These are phyloP conservation scores for Silurus glanis DNA, from an alignment of 2,113 vertebrate genomes.

Conservation along the genomic window DNA sequence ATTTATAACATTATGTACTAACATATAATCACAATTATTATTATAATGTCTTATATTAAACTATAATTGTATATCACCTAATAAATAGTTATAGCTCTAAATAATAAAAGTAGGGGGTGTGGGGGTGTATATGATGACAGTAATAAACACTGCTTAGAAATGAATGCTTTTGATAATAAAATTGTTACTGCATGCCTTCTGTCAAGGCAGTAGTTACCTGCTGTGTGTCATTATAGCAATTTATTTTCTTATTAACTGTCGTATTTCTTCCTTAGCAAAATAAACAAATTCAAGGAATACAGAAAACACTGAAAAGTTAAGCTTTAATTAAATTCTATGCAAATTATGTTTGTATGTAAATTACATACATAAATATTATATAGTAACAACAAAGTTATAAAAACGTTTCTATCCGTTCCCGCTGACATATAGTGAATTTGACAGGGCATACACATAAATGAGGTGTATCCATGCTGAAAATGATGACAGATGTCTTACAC, in stretches of 20 bases:
- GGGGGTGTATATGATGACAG: neutral
- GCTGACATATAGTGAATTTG: neutral
- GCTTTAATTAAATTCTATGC: neutral
- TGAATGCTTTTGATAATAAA: neutral
- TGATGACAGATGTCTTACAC: conserved; percentile 54
- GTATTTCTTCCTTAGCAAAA: neutral
- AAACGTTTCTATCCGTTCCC: neutral
- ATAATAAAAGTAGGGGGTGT: neutral
- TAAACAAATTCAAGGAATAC: neutral
- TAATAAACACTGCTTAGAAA: neutral
- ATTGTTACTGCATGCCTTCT: neutral
- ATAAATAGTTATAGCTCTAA: neutral
- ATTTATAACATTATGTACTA: neutral
- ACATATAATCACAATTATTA: neutral
- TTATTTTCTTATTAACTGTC: neutral
- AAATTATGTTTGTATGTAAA: neutral
- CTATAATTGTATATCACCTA: neutral
- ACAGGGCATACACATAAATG: conserved; percentile 8
- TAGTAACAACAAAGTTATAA: neutral
- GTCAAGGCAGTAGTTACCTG: neutral
- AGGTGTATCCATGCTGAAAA: conserved; percentile 39
- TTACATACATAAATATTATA: neutral
- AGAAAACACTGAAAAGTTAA: neutral
- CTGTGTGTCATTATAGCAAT: neutral
- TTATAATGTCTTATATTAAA: neutral